phyloP scores from a whole-genome alignment of 2,888 invertebrate genomes.

The Prostheceraeus crozeri region DNA sequence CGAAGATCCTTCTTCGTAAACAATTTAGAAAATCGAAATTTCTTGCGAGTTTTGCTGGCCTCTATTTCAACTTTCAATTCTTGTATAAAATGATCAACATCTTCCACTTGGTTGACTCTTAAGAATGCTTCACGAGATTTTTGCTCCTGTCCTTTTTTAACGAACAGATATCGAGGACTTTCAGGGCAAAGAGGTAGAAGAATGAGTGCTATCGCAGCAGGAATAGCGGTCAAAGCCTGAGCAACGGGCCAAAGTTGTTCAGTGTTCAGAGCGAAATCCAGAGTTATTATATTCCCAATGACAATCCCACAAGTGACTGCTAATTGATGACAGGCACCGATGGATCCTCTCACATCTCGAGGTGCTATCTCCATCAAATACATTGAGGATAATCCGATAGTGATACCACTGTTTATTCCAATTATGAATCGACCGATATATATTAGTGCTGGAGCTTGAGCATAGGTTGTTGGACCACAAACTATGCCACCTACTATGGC shows the following conservation, averaged over 20 bases:
- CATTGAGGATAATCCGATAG: conserved; percentile 78
- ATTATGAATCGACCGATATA: conserved; percentile 93
- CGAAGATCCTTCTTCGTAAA: conserved; percentile 82
- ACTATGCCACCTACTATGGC: conserved; percentile 59
- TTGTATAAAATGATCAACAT: conserved; percentile 34
- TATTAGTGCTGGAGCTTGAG: conserved; percentile 77
- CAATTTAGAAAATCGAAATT: conserved; percentile 77
- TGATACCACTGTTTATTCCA: conserved; percentile 90
- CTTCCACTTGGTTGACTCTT: conserved; percentile 32
- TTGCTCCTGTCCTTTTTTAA: conserved; percentile 86
- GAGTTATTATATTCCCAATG: conserved; percentile 77
- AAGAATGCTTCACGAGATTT: conserved; percentile 33
- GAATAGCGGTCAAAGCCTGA: conserved; percentile 79
- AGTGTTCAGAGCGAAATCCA: conserved; percentile 86
- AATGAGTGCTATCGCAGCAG: conserved; percentile 79
- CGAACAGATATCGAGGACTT: conserved; percentile 86
- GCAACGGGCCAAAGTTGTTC: conserved; percentile 87
- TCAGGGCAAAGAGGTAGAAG: conserved; percentile 89
- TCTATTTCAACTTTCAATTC: conserved; percentile 36
- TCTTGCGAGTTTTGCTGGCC: conserved; percentile 28
- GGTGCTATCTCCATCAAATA: conserved; percentile 83
- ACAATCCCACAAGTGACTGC: conserved; percentile 91
- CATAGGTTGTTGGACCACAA: conserved; percentile 3
- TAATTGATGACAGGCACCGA: conserved; percentile 82
- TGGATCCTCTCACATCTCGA: conserved; percentile 68